These are phyloP conservation scores for Drosophila glabriapex DNA, from an alignment of 2,888 invertebrate species.

Conservation along the genomic window DNA sequence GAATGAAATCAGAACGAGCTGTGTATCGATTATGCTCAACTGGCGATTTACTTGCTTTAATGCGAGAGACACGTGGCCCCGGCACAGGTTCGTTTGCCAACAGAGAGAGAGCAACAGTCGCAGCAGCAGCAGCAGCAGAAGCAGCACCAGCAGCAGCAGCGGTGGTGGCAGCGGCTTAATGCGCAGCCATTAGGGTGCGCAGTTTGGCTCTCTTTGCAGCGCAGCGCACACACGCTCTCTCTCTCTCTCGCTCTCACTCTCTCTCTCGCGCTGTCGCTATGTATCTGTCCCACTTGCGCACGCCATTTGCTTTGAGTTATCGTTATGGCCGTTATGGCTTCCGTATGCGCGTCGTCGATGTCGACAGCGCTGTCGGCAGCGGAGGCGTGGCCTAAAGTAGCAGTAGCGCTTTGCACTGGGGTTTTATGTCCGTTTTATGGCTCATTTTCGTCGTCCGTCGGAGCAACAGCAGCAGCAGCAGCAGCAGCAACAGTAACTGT, in stretches of 20 bases:
- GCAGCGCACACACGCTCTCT: slow-evolving; percentile 6
- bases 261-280: slow-evolving; percentile 10
- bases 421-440: slow-evolving; percentile 78
- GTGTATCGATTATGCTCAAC: slow-evolving; percentile 82
- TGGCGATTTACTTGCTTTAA: slow-evolving; percentile 77
- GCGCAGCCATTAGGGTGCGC: slow-evolving; percentile 74
- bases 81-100: slow-evolving; percentile 47
- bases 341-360: slow-evolving; percentile 77
- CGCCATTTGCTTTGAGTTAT: slow-evolving; percentile 82
- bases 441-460: slow-evolving; percentile 71
- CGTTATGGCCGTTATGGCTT: slow-evolving; percentile 85
- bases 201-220: slow-evolving; percentile 51
- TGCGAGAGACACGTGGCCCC: slow-evolving; percentile 79
- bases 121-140: background rate
- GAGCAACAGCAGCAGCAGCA: slow-evolving; percentile 50
- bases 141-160: slow-evolving; percentile 8
- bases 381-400: slow-evolving; percentile 78
- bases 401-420: slow-evolving; percentile 74
- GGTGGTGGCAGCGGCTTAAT: slow-evolving; percentile 26
- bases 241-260: slow-evolving; percentile 14
- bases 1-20: slow-evolving; percentile 75
- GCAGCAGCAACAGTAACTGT: slow-evolving; percentile 42
- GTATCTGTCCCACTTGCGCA: slow-evolving; percentile 67
- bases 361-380: slow-evolving; percentile 56
- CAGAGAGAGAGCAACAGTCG: slow-evolving; percentile 28